Evolutionary conservation across 2,888 invertebrate species (phyloP).

Genomic region (Heterodera filipjevi): DNA sequence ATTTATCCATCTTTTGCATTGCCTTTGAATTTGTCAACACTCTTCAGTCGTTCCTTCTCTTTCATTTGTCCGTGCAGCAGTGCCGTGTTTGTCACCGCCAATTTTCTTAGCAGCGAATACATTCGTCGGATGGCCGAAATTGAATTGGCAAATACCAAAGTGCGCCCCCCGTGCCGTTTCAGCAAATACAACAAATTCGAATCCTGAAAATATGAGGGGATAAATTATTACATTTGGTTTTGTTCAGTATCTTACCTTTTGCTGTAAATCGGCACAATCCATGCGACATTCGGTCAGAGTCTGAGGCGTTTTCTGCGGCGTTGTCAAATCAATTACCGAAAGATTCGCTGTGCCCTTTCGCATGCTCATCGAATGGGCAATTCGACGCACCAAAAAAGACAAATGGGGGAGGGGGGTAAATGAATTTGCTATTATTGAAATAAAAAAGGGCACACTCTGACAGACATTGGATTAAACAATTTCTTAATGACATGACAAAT

Average conservation of each 20-base stretch:
- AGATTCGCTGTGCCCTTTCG: slow-evolving; percentile 38
- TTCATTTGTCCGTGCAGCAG: slow-evolving; percentile 77
- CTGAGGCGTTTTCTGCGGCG: slow-evolving; percentile 80
- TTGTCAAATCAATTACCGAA: slow-evolving; percentile 83
- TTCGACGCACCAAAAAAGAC: slow-evolving; percentile 66
- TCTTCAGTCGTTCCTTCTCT: slow-evolving; percentile 88
- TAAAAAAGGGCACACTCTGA: no score
- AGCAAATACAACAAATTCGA: slow-evolving; percentile 83
- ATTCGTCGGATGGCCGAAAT: slow-evolving; percentile 84
- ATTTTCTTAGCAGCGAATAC: slow-evolving; percentile 66
- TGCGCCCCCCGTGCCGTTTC: slow-evolving; percentile 83
- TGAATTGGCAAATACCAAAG: slow-evolving; percentile 80
- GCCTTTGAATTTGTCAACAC: slow-evolving; percentile 77
- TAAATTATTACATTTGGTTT: background rate
- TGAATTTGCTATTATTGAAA: no score
- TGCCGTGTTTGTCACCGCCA: slow-evolving; percentile 68
- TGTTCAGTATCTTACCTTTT: slow-evolving; percentile 62
- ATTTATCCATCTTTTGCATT: slow-evolving; percentile 69
- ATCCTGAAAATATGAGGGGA: slow-evolving; percentile 40
- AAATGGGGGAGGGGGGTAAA: no score
- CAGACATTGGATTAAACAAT: slow-evolving; percentile 41
- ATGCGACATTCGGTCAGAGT: slow-evolving; percentile 83
- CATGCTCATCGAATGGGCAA: slow-evolving; percentile 57
- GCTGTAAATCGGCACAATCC: slow-evolving; percentile 65
- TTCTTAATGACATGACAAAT: background rate